Evolutionary conservation across 2,113 vertebrate species (phyloP), one percentile per base, ranked within the genome.

Genomic region (Strix aluco): DNA sequence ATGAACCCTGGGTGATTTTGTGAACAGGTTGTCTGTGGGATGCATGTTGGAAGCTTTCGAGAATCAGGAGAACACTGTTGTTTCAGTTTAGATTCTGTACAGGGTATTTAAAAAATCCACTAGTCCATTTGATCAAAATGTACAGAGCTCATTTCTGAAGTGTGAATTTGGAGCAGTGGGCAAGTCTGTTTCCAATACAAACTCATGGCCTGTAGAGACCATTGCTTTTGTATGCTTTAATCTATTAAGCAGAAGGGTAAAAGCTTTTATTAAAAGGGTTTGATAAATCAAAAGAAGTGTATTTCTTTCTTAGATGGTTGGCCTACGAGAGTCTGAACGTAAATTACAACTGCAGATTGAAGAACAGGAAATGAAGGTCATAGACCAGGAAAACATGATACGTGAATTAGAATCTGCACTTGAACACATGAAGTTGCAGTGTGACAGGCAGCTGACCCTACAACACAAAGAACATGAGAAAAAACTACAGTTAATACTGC

Each of bases 381-480:
- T 51, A 23, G 99, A 99, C 81, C 97, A 96, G 86, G 97, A 98
- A 82, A 98, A 75, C 22, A 30, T 63, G 34, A 90, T 98, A 74
- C 90, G 65, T 69, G 98, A 98, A 93, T 93, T 99, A 88, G 97
- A 99, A 91, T 98, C 97, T 47, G 97, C 98, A 40, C 84, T 99
- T 93, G 98, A 99, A 90, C 98, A 96, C 11, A 79, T 99, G 79
- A 97, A 95, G 74, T 77, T 99, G 86, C 98, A 99, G 40, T 98
- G 97, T 88, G 98, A 99, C 96, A 97, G 98, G 62, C 98, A 97
- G 88, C 95, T 99, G 74, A 99, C 97, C 8, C 94, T 98, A 55
- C 99, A 99, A 82, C 98, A 98, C 40, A 98, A 97, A 93, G 98
- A 99, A 29, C 97, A 99, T 13, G 99, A 99, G 78, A 98, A 97